Evolutionary conservation across 2,797 vertebrate genomes (phyloP), one percentile per base, ranked within the genome.

Genomic region (Fringilla coelebs): DNA sequence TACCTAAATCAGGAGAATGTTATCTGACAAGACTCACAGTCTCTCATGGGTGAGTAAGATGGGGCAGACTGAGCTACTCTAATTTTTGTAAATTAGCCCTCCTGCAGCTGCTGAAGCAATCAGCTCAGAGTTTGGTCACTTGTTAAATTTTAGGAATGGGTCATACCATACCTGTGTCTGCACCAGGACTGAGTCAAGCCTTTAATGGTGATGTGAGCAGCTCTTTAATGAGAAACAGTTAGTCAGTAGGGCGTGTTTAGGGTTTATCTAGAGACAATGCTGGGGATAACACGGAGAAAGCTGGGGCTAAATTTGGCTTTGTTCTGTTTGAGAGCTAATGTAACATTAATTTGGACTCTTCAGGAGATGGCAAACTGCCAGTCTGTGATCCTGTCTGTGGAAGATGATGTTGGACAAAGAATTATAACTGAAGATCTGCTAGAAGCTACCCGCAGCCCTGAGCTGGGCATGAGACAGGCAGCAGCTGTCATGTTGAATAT

Each of bases 361-460:
- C 45, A 98, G 99, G 99, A 99, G 96, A 97, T 99, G 98, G 98
- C 98, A 95, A 99, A 98, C 97, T 99, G 99, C 89, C 99, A 99
- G 92, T 98, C 98, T 1, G 99, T 99, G 85, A 99, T 99, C 95
- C 98, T 99, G 41, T 99, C 99, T 0, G 99, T 99, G 85, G 99
- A 99, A 95, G 99, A 99, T 28, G 99, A 99, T 8, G 97, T 98
- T 6, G 99, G 99, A 38, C 99, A 99, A 96, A 98, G 99, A 86
- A 99, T 99, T 94, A 99, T 99, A 96, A 99, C 99, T 1, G 99
- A 99, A 85, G 99, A 99, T 92, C 98, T 99, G 40, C 95, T 99
- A 80, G 99, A 99, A 96, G 98, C 99, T 45, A 99, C 99, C 0
- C 98, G 99, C 17, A 98, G 98, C 71, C 48, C 98, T 1, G 99